These are phyloP conservation scores for Syngnathoides biaculeatus DNA, from an alignment of 2,113 vertebrate genomes.

Conservation along the genomic window DNA sequence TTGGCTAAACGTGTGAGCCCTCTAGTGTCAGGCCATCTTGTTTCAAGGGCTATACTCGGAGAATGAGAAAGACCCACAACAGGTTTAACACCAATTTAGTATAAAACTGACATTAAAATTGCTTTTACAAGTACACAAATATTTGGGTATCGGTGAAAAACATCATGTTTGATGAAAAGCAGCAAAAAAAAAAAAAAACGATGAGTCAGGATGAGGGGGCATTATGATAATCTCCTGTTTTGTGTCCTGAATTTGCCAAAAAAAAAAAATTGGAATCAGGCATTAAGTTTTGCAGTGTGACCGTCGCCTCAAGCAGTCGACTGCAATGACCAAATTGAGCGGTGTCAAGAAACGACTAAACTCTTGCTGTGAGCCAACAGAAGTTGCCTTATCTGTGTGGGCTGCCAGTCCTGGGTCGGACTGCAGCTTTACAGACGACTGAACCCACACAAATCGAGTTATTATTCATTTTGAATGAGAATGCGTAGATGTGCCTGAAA, in stretches of 20 bases:
- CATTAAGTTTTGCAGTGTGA: too few species aligned
- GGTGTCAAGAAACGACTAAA: not conserved
- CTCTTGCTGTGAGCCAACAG: not conserved
- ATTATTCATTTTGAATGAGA: conserved; percentile 33
- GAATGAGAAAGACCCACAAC: conserved; percentile 12
- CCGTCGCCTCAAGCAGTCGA: too few species aligned
- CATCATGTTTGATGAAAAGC: too few species aligned
- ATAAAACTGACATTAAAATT: too few species aligned
- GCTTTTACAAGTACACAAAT: not conserved
- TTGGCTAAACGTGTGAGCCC: conserved; percentile 65
- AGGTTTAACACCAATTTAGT: not conserved
- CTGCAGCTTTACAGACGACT: conserved; percentile 7
- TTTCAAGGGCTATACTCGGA: conserved; percentile 25
- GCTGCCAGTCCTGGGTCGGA: not conserved
- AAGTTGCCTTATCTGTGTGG: not conserved
- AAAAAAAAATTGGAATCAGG: too few species aligned
- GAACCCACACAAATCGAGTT: conserved; percentile 19
- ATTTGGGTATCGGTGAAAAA: not conserved
- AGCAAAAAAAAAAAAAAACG: too few species aligned
- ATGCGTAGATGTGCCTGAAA: not conserved
- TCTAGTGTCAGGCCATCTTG: conserved; percentile 57
- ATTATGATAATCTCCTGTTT: too few species aligned
- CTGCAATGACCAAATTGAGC: not conserved
- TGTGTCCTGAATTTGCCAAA: too few species aligned
- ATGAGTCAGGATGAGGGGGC: too few species aligned